Conservation (phyloP, 2,888 invertebrate species). For the Torymus tubicola region DNA sequence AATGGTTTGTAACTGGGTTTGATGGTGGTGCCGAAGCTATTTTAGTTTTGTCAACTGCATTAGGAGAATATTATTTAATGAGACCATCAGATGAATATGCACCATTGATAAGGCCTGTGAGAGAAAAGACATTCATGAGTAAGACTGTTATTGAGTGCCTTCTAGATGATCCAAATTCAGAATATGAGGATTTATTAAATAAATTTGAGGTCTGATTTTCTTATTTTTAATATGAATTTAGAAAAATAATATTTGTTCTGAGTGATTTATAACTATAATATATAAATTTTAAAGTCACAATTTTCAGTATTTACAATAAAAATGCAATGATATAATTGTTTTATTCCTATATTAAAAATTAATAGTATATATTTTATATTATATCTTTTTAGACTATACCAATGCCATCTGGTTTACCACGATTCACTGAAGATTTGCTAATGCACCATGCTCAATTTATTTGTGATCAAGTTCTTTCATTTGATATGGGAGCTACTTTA, state of each 20-base stretch:
- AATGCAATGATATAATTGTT: too few relatives aligned
- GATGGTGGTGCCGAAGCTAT: slow-evolving; percentile 82
- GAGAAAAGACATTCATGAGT: slow-evolving; percentile 86
- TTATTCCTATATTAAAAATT: background rate
- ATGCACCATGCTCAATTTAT: slow-evolving; percentile 88
- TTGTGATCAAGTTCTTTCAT: slow-evolving; percentile 84
- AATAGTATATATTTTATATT: slow-evolving; percentile 12
- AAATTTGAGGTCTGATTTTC: slow-evolving; percentile 78
- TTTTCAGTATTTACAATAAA: background rate
- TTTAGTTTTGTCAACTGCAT: slow-evolving; percentile 63
- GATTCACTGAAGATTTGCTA: slow-evolving; percentile 84
- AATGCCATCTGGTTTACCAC: slow-evolving; percentile 76
- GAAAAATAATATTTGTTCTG: too few relatives aligned
- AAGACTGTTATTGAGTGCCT: slow-evolving; percentile 90
- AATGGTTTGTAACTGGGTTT: slow-evolving; percentile 90
- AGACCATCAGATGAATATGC: slow-evolving; percentile 84
- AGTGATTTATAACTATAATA: too few relatives aligned
- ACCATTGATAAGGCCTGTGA: slow-evolving; percentile 83
- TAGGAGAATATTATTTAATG: slow-evolving; percentile 87
- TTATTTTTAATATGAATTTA: slow-evolving; percentile 1
- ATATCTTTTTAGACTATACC: slow-evolving; percentile 75
- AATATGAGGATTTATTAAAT: slow-evolving; percentile 87
- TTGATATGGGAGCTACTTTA: slow-evolving; percentile 78
- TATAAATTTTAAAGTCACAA: too few relatives aligned
- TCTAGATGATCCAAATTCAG: slow-evolving; percentile 81